A percentile compares a stretch with the other conserved stretches of the same genome.
Evolutionary conservation across 1,140 invertebrate species (phyloP).

Genomic region (Trachelipus rathkii): DNA sequence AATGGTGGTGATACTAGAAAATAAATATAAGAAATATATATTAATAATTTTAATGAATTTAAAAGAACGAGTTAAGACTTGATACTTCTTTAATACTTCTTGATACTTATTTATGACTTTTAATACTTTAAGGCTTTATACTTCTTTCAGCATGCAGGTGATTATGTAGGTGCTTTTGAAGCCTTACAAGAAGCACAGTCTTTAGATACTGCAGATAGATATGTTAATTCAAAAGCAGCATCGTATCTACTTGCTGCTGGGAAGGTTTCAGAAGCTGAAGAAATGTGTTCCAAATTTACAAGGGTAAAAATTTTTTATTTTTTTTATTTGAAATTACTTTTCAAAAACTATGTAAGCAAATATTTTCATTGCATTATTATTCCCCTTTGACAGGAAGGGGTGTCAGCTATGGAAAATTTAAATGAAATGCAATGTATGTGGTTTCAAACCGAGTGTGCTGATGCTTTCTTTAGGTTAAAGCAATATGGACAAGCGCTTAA

Average conservation of each 20-base stretch:
- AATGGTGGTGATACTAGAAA: too few species aligned
- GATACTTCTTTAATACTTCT: too few species aligned
- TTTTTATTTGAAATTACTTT: too few species aligned
- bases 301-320: slow-evolving; percentile 58
- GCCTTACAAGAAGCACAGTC: slow-evolving; percentile 95
- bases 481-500: slow-evolving; percentile 94
- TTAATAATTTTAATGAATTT: too few species aligned
- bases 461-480: slow-evolving; percentile 78
- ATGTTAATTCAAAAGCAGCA: slow-evolving; percentile 98
- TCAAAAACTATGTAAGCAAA: too few species aligned
- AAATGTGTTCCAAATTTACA: slow-evolving; percentile 96
- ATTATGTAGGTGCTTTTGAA: slow-evolving; percentile 82
- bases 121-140: too few species aligned
- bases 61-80: too few species aligned
- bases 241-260: slow-evolving; percentile 96
- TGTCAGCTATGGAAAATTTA: slow-evolving; percentile 92
- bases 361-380: background rate
- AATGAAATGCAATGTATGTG: slow-evolving; percentile 99
- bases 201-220: slow-evolving; percentile 96
- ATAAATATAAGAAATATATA: too few species aligned
- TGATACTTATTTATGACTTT: too few species aligned
- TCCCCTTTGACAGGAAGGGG: slow-evolving; percentile 61
- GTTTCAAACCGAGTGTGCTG: slow-evolving; percentile 96
- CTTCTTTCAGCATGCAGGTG: slow-evolving; percentile 75
- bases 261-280: slow-evolving; percentile 87